Percentiles rank a stretch among this genome's conserved stretches.
Conservation (phyloP, 1,140 invertebrate genomes). For the Aphis gossypii region DNA sequence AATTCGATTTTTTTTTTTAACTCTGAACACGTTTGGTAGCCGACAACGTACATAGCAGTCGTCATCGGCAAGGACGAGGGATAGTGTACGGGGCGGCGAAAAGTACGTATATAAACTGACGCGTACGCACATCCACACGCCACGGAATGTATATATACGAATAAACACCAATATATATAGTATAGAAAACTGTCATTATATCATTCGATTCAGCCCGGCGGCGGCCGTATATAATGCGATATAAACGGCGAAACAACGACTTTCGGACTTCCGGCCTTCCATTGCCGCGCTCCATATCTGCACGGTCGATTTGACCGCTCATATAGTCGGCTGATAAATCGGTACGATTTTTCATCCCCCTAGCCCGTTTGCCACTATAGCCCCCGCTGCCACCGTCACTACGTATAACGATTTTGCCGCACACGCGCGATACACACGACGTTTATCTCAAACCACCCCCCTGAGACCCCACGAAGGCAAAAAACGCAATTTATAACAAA, state of each 20-base stretch:
- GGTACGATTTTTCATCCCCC: slow-evolving; percentile 29
- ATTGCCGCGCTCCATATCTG: slow-evolving; percentile 37
- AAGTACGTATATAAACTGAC: background rate
- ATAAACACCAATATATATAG: background rate
- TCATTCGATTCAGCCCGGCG: slow-evolving; percentile 17
- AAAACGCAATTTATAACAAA: background rate
- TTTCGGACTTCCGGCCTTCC: slow-evolving; percentile 52
- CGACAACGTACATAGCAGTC: background rate
- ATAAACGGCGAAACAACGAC: slow-evolving; percentile 56
- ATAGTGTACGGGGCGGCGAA: no score
- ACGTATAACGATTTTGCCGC: background rate
- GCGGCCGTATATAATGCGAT: slow-evolving; percentile 40
- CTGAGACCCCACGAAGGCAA: background rate
- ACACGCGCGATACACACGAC: background rate
- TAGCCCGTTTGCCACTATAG: background rate
- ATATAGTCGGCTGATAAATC: slow-evolving; percentile 52
- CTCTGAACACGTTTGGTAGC: background rate
- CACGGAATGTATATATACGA: background rate
- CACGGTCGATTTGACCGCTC: slow-evolving; percentile 56
- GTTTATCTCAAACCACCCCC: background rate
- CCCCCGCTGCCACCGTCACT: background rate
- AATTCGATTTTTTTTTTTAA: background rate
- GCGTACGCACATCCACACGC: background rate
- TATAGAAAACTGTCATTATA: slow-evolving; percentile 32
- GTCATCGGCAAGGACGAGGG: background rate